These are phyloP conservation scores for Ectemnius continuus DNA, from an alignment of 2,888 invertebrate species.

Conservation along the genomic window DNA sequence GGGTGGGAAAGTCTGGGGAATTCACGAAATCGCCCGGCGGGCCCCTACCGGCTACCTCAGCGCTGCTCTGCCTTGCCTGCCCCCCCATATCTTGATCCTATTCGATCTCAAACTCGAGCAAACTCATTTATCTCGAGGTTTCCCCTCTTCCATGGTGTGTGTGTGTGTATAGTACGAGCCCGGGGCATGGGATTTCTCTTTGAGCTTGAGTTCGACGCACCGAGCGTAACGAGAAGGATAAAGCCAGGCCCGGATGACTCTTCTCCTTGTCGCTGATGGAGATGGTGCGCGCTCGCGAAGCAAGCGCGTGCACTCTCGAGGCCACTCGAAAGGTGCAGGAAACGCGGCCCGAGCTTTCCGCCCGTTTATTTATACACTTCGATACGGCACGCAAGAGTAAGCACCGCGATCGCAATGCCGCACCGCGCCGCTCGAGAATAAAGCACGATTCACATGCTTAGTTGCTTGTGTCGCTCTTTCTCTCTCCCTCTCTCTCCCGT, in stretches of 20 bases:
- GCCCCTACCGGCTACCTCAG: conserved; percentile 33
- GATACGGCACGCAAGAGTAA: conserved; percentile 64
- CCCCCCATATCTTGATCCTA: too few species aligned
- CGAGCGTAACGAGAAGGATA: not conserved
- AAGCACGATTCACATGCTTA: conserved; percentile 43
- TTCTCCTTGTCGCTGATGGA: not conserved
- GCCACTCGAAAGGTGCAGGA: conserved; percentile 57
- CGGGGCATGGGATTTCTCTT: not conserved
- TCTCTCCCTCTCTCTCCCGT: too few species aligned
- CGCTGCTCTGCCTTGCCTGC: too few species aligned
- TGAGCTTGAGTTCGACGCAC: not conserved
- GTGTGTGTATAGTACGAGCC: too few species aligned
- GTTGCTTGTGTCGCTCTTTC: too few species aligned
- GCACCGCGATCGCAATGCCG: conserved; percentile 64
- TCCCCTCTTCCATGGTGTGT: too few species aligned
- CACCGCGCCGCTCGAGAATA: conserved; percentile 34
- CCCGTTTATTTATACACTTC: conserved; percentile 62
- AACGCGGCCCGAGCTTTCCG: conserved; percentile 51
- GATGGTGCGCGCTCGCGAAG: not conserved
- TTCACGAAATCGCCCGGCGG: conserved; percentile 50
- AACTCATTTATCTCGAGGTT: too few species aligned
- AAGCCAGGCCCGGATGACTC: not conserved
- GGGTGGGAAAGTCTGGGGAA: conserved; percentile 47
- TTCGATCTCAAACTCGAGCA: too few species aligned
- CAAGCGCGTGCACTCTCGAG: conserved; percentile 10